Percentiles rank a stretch among this genome's conserved stretches.
Conservation (phyloP, 92 coral and sea anemone species). For the Siderastrea radians region DNA sequence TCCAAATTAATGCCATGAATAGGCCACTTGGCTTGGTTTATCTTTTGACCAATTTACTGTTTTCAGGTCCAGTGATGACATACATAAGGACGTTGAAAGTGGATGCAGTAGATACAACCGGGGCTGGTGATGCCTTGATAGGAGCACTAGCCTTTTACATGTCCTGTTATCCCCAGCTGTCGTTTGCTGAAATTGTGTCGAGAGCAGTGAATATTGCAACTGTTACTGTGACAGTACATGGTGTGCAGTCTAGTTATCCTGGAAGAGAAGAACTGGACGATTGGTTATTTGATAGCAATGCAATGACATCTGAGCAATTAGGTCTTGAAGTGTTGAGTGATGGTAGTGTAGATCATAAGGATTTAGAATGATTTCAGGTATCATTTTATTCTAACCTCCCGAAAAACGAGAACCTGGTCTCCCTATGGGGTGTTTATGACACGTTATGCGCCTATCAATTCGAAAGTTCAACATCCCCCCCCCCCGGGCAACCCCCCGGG, state of each 20-base stretch:
- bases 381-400: neutral
- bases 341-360: neutral
- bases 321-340: conserved; percentile 4
- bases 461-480: no score
- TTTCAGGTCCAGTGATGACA: conserved; percentile 61
- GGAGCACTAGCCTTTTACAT: conserved; percentile 89
- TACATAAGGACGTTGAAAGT: conserved; percentile 67
- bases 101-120: conserved; percentile 88
- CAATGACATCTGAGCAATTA: conserved; percentile 22
- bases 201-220: conserved; percentile 91
- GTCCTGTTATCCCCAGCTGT: conserved; percentile 82
- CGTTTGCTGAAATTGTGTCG: conserved; percentile 79
- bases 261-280: conserved; percentile 66
- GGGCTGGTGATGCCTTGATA: conserved; percentile 91
- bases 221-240: conserved; percentile 79
- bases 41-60: neutral
- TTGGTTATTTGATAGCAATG: conserved; percentile 58
- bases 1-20: no score
- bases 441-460: no score
- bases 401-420: no score
- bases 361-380: neutral
- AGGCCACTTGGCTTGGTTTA: no score
- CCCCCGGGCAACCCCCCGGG: no score
- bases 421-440: no score
- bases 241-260: conserved; percentile 94